Conservation (phyloP, 2,888 invertebrate genomes). For the Biston stratarius region DNA sequence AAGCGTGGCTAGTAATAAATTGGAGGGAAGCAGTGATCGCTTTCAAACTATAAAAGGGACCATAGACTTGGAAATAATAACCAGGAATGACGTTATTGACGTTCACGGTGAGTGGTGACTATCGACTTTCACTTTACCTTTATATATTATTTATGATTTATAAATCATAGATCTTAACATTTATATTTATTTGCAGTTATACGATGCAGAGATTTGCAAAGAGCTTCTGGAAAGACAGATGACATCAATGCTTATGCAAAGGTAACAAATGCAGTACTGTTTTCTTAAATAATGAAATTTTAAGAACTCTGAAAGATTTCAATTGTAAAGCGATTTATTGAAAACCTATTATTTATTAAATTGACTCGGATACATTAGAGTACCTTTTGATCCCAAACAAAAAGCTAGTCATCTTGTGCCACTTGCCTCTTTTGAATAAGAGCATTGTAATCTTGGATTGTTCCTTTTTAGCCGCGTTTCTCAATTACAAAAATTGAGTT, state of each 20-base stretch:
- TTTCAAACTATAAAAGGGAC: constrained; percentile 83
- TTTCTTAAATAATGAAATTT: not conserved
- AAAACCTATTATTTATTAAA: too few species aligned
- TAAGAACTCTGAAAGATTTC: not conserved
- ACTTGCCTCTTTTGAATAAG: not conserved
- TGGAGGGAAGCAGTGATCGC: constrained; percentile 72
- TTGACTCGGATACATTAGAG: too few species aligned
- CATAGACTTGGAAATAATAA: constrained; percentile 88
- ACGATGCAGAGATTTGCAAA: constrained; percentile 90
- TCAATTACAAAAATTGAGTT: too few species aligned
- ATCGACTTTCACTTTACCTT: constrained; percentile 58
- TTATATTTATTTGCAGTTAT: constrained; percentile 87
- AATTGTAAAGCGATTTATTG: not conserved
- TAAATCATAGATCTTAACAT: constrained; percentile 4
- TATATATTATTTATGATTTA: constrained; percentile 11
- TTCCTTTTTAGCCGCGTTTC: not conserved
- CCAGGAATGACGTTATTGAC: constrained; percentile 87
- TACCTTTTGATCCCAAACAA: too few species aligned
- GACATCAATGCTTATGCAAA: constrained; percentile 93
- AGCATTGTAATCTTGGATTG: not conserved
- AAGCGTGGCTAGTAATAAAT: constrained; percentile 80
- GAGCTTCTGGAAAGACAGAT: constrained; percentile 88
- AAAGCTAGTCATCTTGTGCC: too few species aligned
- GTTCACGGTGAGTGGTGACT: constrained; percentile 90
- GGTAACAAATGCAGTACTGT: constrained; percentile 68